Evolutionary conservation across 2,888 invertebrate genomes (phyloP), one percentile per base, ranked within the genome.

Genomic region (Julus scandinavius): DNA sequence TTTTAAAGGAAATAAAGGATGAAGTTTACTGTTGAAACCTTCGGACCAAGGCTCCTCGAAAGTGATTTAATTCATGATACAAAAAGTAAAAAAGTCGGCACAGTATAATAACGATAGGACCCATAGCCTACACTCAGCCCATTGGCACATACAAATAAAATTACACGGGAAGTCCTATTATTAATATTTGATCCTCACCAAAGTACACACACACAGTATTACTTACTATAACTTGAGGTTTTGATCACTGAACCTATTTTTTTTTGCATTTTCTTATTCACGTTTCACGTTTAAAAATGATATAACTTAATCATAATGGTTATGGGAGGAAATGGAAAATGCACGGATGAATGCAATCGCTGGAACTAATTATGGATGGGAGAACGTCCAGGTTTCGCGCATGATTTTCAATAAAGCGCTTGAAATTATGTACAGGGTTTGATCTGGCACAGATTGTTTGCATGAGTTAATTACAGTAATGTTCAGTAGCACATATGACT

Each of bases 1-100:
- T 72, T 72, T 72, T 72, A 72, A 72, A 72, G 72, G 72, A 72
- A 72, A 72, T 72, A 72, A 72, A 72, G 72, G 72, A 29, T 72
- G 72, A 72, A 6, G 72, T 72, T 72, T 72, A 72, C 72, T 72
- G 72, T 72, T 72, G 29, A 72, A 72, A 72, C 29, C 72, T 72
- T 72, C 29, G 72, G 29, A 72, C 72, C 29, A 7, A 72, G 29
- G 72, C 72, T 72, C 29, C 72, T 72, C 72, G 72, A 72, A 72
- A 29, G 1, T 72, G 29, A 72, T 72, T 72, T 72, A 72, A 29
- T 72, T 72, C 72, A 72, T 29, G 72, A 72, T 72, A 72, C 9
- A 72, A 72, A 72, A 72, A 72, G 72, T 72, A 72, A 9, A 72
- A 72, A 72, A 72, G 29, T 72, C 72, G 72, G 72, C 72, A 72